Evolutionary conservation across 30 jellyfish, hydroid and myxozoan genomes (phyloP), one percentile per base, ranked within the genome.

Genomic region (Turritopsis dohrnii): DNA sequence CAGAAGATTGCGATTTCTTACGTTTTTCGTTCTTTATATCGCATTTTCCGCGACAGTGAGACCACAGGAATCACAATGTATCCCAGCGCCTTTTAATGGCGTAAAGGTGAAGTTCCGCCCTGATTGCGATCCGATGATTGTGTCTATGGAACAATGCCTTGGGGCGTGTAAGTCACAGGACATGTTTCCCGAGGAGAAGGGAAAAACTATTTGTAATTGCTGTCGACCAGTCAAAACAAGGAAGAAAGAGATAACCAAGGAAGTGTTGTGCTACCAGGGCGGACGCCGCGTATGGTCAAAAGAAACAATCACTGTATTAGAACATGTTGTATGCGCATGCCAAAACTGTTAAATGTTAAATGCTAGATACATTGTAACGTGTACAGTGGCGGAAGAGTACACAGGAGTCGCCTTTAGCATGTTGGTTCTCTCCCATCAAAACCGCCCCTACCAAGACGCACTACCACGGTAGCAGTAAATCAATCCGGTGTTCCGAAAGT

Each of bases 91-190:
- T 1, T 77, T 77, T 28, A 60, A 27, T 19, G 85, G 71, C 71
- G 72, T 77, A 18, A 53, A 66, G 19, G 76, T 77, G 19, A 23
- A 77, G 16, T 4, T 52, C 19, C 20, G 71, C n/a, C 72, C 71
- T n/a, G 73, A 28, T 24, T 77, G 85, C 74, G 71, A 52, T 18
- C 52, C 41, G 19, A 28, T 77, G 28, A 25, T 27, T 60, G 73
- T 77, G 28, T 25, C 79, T 1, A 77, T 77, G 76, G 28, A 77
- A 21, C 85, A 77, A 7, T 77, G 85, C 72, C 9, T 77, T 77
- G 85, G 85, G 16, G 85, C 85, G 1, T 77, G 85, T 60, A 29
- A 52, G 18, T 77, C 85, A 26, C 29, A 26, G 23, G 85, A 77
- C 72, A 77, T 26, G 71, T 29, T 26, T 28, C 85, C 85, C 28